A percentile compares a stretch with the other conserved stretches of the same genome.
Conservation (phyloP, 1,140 invertebrate genomes). For the Ectropis grisescens region DNA sequence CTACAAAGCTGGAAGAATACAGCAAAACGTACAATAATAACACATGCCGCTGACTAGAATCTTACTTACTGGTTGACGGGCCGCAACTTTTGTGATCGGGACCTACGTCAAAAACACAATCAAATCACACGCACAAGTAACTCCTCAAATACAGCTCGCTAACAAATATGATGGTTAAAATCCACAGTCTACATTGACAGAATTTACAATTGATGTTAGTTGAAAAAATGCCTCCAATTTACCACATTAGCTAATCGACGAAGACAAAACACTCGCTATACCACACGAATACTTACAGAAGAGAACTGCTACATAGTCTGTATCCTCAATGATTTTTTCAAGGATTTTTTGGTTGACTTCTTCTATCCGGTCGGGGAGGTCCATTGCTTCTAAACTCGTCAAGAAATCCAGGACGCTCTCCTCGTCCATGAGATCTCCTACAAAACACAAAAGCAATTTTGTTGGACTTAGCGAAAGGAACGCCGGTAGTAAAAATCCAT, state of each 20-base stretch:
- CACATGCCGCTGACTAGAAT: conserved; percentile 46
- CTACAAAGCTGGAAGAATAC: conserved; percentile 48
- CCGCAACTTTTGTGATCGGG: conserved; percentile 67
- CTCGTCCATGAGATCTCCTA: conserved; percentile 95
- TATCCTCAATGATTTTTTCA: conserved; percentile 92
- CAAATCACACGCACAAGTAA: conserved; percentile 64
- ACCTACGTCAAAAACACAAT: conserved; percentile 68
- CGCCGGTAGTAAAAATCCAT: no score
- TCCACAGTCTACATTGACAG: conserved; percentile 33
- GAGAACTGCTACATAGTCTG: conserved; percentile 91
- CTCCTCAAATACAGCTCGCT: conserved; percentile 21
- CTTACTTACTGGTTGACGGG: conserved; percentile 65
- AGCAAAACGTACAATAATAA: conserved; percentile 52
- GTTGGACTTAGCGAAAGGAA: no score
- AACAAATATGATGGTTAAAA: conserved; percentile 32
- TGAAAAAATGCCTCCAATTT: conserved; percentile 41
- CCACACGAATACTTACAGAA: conserved; percentile 86
- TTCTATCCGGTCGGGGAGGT: conserved; percentile 94
- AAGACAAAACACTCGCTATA: conserved; percentile 29
- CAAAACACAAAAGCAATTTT: conserved; percentile 16
- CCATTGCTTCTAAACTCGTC: conserved; percentile 94
- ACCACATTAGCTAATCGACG: conserved; percentile 51
- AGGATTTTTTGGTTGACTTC: conserved; percentile 94
- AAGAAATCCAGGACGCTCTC: conserved; percentile 93
- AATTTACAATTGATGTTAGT: conserved; percentile 49